A percentile compares a stretch with the other conserved stretches of the same genome.
Evolutionary conservation across 2,888 invertebrate genomes (phyloP).

Genomic region (Eretmocerus hayati): DNA sequence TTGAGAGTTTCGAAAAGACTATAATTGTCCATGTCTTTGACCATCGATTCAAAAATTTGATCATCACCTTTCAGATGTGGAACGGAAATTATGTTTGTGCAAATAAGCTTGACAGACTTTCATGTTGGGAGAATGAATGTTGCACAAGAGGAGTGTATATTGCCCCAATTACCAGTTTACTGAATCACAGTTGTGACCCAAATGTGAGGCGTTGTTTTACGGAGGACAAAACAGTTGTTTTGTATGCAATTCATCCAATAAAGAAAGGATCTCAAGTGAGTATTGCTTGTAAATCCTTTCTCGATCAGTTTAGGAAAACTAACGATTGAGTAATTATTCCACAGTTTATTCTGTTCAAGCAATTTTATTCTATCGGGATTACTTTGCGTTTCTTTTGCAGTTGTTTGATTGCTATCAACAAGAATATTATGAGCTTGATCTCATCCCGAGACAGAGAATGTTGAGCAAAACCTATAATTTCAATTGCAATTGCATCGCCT

Average conservation of each 20-base stretch:
- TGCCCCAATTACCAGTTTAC: constrained; percentile 10
- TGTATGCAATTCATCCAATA: constrained; percentile 7
- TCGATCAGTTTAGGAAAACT: no score
- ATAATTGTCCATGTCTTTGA: no score
- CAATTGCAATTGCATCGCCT: constrained; percentile 7
- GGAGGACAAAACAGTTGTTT: neutral
- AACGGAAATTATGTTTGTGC: constrained; percentile 3
- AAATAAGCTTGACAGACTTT: neutral
- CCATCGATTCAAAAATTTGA: no score
- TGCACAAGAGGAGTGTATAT: constrained; percentile 7
- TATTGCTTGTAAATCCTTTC: no score
- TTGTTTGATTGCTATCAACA: constrained; percentile 7
- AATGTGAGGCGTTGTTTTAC: constrained; percentile 8
- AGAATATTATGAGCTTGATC: neutral
- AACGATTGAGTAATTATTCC: no score
- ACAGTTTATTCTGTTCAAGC: no score
- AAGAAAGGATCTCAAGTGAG: constrained; percentile 8
- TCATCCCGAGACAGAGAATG: neutral
- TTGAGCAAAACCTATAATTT: constrained; percentile 2
- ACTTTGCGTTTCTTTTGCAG: no score
- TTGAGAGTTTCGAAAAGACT: no score
- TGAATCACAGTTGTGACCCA: constrained; percentile 13
- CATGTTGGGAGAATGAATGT: constrained; percentile 7
- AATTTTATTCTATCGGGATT: no score
- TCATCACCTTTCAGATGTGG: constrained; percentile 7